A percentile compares a stretch with the other conserved stretches of the same genome.
Conservation (phyloP, 2,797 vertebrate species). For the Meriones psammophilus region DNA sequence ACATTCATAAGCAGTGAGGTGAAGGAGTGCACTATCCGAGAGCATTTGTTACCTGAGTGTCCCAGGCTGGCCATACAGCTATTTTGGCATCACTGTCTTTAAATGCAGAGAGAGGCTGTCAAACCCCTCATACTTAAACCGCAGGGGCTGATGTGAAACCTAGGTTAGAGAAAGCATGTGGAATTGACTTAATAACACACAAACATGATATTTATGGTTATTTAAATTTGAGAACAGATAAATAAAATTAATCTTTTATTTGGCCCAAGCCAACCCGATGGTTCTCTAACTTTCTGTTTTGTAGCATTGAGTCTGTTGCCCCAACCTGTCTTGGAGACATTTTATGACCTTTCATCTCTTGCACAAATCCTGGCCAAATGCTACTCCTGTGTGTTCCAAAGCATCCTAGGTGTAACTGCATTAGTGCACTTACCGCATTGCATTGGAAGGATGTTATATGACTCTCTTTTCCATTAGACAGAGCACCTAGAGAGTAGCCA, state of each 20-base stretch:
- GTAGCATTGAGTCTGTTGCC: background rate
- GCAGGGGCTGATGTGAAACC: background rate
- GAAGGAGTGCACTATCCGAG: background rate
- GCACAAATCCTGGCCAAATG: slow-evolving; percentile 51
- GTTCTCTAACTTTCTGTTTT: slow-evolving; percentile 54
- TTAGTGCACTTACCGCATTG: slow-evolving; percentile 6
- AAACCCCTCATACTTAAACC: background rate
- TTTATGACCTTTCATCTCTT: slow-evolving; percentile 50
- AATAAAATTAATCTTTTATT: slow-evolving; percentile 24
- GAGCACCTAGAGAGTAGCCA: slow-evolving; percentile 5
- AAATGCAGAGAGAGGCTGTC: background rate
- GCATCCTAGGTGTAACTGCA: background rate
- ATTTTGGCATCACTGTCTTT: slow-evolving; percentile 28
- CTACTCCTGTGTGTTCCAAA: slow-evolving; percentile 41
- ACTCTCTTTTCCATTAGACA: slow-evolving; percentile 34
- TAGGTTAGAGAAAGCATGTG: background rate
- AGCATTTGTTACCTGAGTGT: background rate
- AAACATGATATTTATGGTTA: background rate
- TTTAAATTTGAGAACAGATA: background rate
- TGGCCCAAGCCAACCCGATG: background rate
- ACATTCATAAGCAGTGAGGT: background rate
- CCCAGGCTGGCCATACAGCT: background rate
- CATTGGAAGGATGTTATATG: background rate
- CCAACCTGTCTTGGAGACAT: background rate
- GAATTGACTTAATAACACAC: slow-evolving; percentile 1